phyloP scores from a whole-genome alignment of 2,113 vertebrate species.

The Arothron firmamentum region DNA sequence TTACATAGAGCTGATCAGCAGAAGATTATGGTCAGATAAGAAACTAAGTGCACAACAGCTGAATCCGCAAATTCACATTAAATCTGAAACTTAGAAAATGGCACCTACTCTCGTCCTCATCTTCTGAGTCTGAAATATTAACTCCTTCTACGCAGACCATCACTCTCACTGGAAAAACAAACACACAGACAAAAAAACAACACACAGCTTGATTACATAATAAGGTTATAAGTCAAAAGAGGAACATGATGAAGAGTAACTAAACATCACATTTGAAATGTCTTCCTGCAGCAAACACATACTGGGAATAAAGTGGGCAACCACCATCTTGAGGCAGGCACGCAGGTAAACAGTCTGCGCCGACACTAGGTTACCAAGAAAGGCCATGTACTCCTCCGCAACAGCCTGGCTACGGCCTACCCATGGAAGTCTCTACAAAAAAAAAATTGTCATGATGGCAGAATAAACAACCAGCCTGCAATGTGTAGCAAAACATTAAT shows the following conservation, averaged over 20 bases:
- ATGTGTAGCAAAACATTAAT: background rate
- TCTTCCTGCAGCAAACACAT: slow-evolving; percentile 31
- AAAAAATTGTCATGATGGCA: background rate
- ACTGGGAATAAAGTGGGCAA: slow-evolving; percentile 87
- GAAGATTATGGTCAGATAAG: background rate
- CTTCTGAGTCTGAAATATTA: slow-evolving; percentile 91
- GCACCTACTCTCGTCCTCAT: slow-evolving; percentile 85
- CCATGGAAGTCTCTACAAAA: slow-evolving; percentile 84
- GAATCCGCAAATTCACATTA: no score
- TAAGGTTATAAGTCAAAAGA: background rate
- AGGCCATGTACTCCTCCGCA: slow-evolving; percentile 90
- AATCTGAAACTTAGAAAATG: background rate
- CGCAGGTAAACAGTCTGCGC: slow-evolving; percentile 93
- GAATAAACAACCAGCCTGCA: background rate
- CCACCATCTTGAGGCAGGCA: slow-evolving; percentile 84
- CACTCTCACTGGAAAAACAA: slow-evolving; percentile 77
- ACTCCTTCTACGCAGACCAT: slow-evolving; percentile 84
- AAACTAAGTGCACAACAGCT: background rate
- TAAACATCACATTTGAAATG: background rate
- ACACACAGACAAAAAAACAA: background rate
- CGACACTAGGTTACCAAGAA: slow-evolving; percentile 91
- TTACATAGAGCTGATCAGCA: background rate
- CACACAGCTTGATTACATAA: background rate
- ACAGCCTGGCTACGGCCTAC: slow-evolving; percentile 82
- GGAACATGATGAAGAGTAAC: background rate